Evolutionary conservation across 2,888 invertebrate species (phyloP), one percentile per base, ranked within the genome.

Genomic region (Xestia xanthographa): DNA sequence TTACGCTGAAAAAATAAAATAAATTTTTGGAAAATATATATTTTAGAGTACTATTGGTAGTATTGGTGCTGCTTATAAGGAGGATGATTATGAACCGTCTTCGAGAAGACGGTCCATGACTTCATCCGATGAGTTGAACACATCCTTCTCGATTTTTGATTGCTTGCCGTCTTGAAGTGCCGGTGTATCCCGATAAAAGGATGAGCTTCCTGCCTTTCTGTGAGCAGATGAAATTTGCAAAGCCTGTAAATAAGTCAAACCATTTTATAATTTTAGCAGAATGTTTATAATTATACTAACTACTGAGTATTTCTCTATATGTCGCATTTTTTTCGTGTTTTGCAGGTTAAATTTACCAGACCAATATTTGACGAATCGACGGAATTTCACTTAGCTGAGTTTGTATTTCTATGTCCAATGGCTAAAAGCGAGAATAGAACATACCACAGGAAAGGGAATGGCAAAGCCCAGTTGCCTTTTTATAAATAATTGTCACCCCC

Each of bases 21-120:
- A n/a, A n/a, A n/a, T n/a, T n/a, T n/a, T n/a, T n/a, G n/a, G n/a
- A n/a, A n/a, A n/a, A n/a, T n/a, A n/a, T n/a, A n/a, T n/a, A n/a
- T n/a, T n/a, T n/a, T n/a, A n/a, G n/a, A n/a, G n/a, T n/a, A n/a
- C n/a, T n/a, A n/a, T n/a, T n/a, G n/a, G n/a, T n/a, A n/a, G n/a
- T n/a, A n/a, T n/a, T n/a, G n/a, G n/a, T n/a, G n/a, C n/a, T n/a
- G n/a, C n/a, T n/a, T n/a, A n/a, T n/a, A n/a, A n/a, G n/a, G 78
- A 0, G 12, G 20, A 72, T 86, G 85, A 34, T 72, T 75, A 50
- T 86, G 85, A 1, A 65, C 9, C 43, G 70, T n/a, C 22, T 76
- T 86, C 17, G 62, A 48, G 17, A 29, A 38, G 1, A 85, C 45
- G n/a, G n/a, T n/a, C n/a, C 43, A 43, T 43, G 14, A 12, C 43